Percentiles rank a stretch among this genome's conserved stretches.
Evolutionary conservation across 2,888 invertebrate genomes (phyloP).

Genomic region (Lasioglossum zephyrum): DNA sequence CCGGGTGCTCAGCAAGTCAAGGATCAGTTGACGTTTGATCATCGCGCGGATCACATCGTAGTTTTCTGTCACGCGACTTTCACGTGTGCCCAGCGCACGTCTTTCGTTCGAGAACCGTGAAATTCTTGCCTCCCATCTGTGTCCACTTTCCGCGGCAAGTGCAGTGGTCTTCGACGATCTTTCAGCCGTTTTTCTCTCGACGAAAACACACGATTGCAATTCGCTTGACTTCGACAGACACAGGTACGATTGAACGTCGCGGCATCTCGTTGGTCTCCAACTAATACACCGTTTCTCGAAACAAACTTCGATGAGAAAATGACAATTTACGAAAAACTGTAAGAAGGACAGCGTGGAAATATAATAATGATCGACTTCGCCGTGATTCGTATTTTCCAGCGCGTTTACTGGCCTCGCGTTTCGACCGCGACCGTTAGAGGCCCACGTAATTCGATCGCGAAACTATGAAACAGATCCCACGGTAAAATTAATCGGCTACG

Average conservation of each 20-base stretch:
- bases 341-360: not conserved
- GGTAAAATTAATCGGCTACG: not conserved
- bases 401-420: conserved; percentile 5
- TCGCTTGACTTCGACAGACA: not conserved
- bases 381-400: not conserved
- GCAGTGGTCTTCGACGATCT: not conserved
- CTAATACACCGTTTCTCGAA: not conserved
- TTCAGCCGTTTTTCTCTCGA: not conserved
- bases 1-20: conserved; percentile 55
- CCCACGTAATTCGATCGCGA: conserved; percentile 22
- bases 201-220: not conserved
- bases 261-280: not conserved
- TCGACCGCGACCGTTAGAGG: not conserved
- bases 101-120: not conserved
- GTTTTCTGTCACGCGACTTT: conserved; percentile 37
- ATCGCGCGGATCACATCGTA: conserved; percentile 66
- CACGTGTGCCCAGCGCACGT: conserved; percentile 16
- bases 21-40: conserved; percentile 76
- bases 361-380: not conserved
- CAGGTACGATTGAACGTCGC: not conserved
- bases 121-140: not conserved
- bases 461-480: conserved; percentile 10
- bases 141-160: not conserved
- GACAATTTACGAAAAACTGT: not conserved
- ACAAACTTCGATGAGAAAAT: not conserved